Conservation (phyloP, 2,797 vertebrate species). For the Chloroceryle amazona region DNA sequence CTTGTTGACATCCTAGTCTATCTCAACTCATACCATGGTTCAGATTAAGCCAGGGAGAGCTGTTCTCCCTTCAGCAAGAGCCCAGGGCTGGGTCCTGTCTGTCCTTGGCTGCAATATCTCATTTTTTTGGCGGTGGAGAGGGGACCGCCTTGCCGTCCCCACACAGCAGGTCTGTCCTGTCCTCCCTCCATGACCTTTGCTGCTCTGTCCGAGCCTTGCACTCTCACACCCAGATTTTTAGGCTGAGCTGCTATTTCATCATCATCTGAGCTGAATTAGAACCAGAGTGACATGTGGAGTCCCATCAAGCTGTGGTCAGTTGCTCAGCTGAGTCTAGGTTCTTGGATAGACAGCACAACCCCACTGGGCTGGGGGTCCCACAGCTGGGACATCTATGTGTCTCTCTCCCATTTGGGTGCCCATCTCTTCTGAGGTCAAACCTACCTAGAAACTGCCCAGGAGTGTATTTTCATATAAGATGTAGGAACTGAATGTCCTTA, state of each 20-base stretch:
- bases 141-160: background rate
- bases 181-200: background rate
- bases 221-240: background rate
- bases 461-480: background rate
- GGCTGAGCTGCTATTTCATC: background rate
- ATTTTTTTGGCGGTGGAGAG: background rate
- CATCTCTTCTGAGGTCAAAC: background rate
- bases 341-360: fast-evolving
- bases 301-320: background rate
- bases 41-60: background rate
- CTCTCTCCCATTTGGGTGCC: background rate
- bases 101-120: background rate
- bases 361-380: background rate
- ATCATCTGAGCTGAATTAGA: background rate
- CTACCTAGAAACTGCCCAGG: background rate
- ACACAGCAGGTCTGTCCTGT: background rate
- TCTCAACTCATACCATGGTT: fast-evolving
- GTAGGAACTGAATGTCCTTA: background rate
- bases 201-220: fast-evolving
- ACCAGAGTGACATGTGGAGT: background rate
- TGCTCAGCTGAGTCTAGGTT: background rate
- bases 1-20: background rate
- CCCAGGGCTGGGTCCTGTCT: background rate
- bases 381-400: background rate
- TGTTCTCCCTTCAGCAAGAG: background rate